Base-by-base conservation (phyloP, 2,797 vertebrate genomes). In the Chelon auratus region DNA sequence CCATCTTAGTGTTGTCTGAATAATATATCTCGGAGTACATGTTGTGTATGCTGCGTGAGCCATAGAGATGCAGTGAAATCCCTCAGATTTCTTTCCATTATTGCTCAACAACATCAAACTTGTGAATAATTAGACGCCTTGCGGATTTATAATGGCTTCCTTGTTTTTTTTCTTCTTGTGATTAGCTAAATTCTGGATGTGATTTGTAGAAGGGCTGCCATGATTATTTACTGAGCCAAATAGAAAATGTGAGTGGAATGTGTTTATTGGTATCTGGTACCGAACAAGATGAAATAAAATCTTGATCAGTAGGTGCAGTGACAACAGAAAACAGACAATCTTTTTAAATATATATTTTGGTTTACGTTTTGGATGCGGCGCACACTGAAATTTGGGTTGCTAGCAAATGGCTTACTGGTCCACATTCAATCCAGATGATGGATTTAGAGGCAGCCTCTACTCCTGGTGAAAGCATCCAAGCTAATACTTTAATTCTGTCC, bases 261-360 rank as follows among this genome's bases (percentile, higher is more conserved):
- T 52, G 11, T 76, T 69, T 37, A 62, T 15, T 33, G 48, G 64
- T 58, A 60, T 71, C 51, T 62, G 50, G 62, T 71, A 37, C 54
- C 26, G 30, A 66, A 68, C 63, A 58, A 11, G n/a, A 37, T 72
- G 67, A 65, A 62, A n/a, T 11, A 33, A 50, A 62, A 12, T 62
- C 39, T 54, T 33, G 30, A 45, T 78, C 33, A 52, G 9, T 43
- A 43, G 20, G 45, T 52, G 15, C 26, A 48, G 3, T 24, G 18
- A 66, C 51, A 48, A 15, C 42, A 43, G 42, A 43, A 43, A 43
- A 43, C 14, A 43, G 42, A 17, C 15, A 17, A 33, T 1, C 30
- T 33, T 6, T 33, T 33, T 33, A 6, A 33, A 6, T 33, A 33
- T 33, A 6, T 33, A 33, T 26, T 26, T 26, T 26, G 24, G 24